These are phyloP conservation scores for Ianthella basta DNA, from an alignment of 37 sponge, comb jelly and placozoan species.

Conservation along the genomic window DNA sequence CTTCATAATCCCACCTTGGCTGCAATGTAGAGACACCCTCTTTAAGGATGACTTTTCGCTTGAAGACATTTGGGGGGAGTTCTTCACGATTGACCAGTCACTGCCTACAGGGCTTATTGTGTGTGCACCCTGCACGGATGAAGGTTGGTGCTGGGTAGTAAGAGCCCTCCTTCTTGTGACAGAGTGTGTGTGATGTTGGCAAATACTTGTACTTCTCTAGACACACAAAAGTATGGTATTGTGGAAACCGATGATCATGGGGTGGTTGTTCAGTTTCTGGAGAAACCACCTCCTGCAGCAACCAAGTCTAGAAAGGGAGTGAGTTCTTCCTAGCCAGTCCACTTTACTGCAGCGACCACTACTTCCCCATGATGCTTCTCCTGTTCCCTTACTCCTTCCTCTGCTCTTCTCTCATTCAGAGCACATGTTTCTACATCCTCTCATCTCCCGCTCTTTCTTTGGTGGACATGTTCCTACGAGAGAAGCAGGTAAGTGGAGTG, in stretches of 20 bases:
- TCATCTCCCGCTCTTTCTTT: neutral
- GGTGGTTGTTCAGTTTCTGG: neutral
- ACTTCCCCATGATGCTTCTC: too few species aligned
- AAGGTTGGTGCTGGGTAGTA: conserved; percentile 40
- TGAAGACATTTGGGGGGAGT: neutral
- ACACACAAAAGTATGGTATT: neutral
- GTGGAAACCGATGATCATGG: conserved; percentile 5
- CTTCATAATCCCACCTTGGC: too few species aligned
- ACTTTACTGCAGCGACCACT: too few species aligned
- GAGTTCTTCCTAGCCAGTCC: neutral
- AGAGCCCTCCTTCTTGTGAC: neutral
- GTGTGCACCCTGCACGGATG: conserved; percentile 54
- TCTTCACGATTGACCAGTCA: neutral
- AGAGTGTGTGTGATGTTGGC: neutral
- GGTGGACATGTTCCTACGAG: neutral
- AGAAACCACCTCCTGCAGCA: conserved; percentile 19
- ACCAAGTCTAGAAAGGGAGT: conserved; percentile 21
- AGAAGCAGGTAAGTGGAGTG: conserved; percentile 17
- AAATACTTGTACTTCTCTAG: neutral
- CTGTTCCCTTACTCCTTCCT: neutral
- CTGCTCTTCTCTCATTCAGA: neutral
- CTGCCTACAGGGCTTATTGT: conserved; percentile 33
- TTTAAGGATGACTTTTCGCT: conserved; percentile 75
- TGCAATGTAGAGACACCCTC: conserved; percentile 81
- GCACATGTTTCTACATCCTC: conserved; percentile 13